Conservation (phyloP, 1,140 invertebrate species). For the Temnothorax longispinosus region DNA sequence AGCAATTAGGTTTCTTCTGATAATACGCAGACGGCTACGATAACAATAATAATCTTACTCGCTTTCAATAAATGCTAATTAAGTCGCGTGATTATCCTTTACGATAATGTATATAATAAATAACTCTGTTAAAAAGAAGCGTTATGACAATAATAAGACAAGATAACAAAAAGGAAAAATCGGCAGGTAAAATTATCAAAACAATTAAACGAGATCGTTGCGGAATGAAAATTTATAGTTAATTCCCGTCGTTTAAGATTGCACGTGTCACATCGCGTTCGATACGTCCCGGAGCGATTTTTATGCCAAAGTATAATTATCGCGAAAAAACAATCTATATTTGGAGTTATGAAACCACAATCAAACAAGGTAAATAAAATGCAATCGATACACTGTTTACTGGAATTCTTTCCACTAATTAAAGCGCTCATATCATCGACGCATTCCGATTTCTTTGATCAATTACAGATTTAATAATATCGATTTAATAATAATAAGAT, state of each 20-base stretch:
- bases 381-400: neutral
- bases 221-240: neutral
- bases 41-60: constrained; percentile 7
- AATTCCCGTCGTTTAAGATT: neutral
- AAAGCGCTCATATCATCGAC: neutral
- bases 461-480: neutral
- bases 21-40: neutral
- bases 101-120: neutral
- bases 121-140: neutral
- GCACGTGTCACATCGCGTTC: neutral
- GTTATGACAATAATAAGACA: neutral
- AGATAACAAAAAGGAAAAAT: neutral
- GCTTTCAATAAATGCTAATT: neutral
- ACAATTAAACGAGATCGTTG: neutral
- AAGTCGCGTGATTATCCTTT: constrained; percentile 1
- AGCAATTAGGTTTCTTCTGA: neutral
- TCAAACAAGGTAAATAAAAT: neutral
- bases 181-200: neutral
- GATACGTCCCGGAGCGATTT: neutral
- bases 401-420: neutral
- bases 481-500: neutral
- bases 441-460: neutral
- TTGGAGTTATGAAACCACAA: neutral
- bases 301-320: neutral
- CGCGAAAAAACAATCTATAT: neutral